These are phyloP conservation scores for Darevskia nairensis DNA, from an alignment of 2,797 vertebrate genomes.

Conservation along the genomic window DNA sequence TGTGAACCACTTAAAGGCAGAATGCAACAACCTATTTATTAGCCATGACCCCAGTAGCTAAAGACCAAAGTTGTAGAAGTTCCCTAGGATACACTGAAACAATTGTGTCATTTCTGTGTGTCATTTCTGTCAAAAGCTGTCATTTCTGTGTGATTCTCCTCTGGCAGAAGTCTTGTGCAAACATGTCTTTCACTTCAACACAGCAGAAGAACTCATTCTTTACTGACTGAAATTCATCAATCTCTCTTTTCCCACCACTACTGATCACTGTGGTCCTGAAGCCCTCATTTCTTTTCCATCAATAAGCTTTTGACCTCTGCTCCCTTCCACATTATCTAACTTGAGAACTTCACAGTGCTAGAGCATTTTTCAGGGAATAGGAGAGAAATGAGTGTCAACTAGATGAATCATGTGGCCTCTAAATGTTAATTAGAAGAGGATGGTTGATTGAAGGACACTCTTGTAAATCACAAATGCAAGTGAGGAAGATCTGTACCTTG, in stretches of 20 bases:
- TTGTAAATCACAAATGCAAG: neutral
- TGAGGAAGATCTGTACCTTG: neutral
- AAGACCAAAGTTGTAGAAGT: neutral
- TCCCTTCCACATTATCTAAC: neutral
- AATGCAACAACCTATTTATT: neutral
- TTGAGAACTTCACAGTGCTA: neutral
- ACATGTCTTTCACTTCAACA: neutral
- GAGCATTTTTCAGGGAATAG: neutral
- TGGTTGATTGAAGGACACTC: neutral
- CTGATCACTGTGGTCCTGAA: neutral
- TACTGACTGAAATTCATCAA: accelerated
- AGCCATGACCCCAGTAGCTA: neutral
- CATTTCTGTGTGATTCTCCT: neutral
- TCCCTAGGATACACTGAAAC: neutral
- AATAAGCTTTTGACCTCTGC: conserved; percentile 29
- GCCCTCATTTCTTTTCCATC: accelerated
- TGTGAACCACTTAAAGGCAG: neutral
- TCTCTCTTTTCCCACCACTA: neutral
- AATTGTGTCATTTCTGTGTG: neutral
- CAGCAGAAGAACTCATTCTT: accelerated
- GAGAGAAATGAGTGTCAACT: conserved; percentile 15
- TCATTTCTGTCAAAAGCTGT: too few relatives aligned
- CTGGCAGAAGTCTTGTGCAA: neutral
- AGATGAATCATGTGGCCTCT: accelerated
- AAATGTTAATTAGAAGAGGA: conserved; percentile 30